Percentiles rank a stretch among this genome's conserved stretches.
These are phyloP conservation scores for Sarcophaga bullata DNA, from an alignment of 1,140 invertebrate genomes.

Conservation along the genomic window DNA sequence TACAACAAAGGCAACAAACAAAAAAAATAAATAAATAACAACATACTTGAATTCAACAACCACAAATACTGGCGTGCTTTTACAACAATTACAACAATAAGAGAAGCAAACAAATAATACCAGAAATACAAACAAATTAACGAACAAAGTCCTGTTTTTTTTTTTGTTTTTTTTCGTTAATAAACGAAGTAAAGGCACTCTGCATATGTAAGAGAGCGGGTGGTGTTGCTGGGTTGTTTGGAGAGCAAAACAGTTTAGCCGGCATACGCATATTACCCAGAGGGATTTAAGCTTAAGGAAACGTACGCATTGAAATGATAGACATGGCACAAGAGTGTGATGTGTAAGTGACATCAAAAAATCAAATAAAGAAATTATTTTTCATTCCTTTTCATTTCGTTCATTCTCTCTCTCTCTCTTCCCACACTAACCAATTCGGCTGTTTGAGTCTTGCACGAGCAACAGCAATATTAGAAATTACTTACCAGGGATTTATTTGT, in stretches of 20 bases:
- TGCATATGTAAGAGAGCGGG: neutral
- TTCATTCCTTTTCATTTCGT: no score
- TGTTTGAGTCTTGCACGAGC: neutral
- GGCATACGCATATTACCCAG: constrained; percentile 31
- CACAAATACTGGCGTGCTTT: neutral
- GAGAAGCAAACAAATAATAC: constrained; percentile 5
- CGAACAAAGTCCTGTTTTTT: constrained; percentile 1
- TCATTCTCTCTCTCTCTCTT: constrained; percentile 14
- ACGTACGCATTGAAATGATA: neutral
- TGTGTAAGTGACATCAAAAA: constrained; percentile 41
- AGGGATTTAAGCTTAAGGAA: constrained; percentile 29
- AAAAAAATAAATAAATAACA: constrained; percentile 20
- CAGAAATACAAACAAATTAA: constrained; percentile 40
- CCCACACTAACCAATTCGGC: neutral
- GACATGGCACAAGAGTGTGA: neutral
- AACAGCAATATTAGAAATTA: constrained; percentile 15
- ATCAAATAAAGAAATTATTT: constrained; percentile 40
- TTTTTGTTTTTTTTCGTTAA: no score
- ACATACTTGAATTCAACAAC: constrained; percentile 37
- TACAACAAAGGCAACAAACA: neutral
- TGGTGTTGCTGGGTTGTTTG: neutral
- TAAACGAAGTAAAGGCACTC: no score
- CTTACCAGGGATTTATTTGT: constrained; percentile 23
- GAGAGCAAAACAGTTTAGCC: no score
- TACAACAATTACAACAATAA: constrained; percentile 27